Conservation (phyloP, 1,140 invertebrate genomes). For the Sitophilus oryzae region DNA sequence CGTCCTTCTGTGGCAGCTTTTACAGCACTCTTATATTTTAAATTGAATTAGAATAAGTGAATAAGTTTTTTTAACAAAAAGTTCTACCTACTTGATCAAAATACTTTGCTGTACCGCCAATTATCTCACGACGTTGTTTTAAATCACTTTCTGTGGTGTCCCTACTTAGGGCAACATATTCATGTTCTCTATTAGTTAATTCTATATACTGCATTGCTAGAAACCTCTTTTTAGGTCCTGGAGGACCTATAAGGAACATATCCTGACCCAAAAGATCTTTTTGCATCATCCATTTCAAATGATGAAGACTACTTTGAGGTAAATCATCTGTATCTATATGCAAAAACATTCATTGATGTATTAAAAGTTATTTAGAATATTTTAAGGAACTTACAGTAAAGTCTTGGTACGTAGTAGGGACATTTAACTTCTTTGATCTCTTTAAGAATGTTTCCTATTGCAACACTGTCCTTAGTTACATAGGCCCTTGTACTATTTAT, state of each 20-base stretch:
- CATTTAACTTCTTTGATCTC: constrained; percentile 56
- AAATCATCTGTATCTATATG: constrained; percentile 37
- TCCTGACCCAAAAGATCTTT: constrained; percentile 91
- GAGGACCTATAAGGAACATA: constrained; percentile 89
- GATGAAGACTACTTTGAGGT: constrained; percentile 68
- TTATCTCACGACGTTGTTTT: constrained; percentile 92
- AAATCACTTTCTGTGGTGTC: constrained; percentile 96
- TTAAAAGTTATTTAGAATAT: neutral
- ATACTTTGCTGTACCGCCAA: constrained; percentile 79
- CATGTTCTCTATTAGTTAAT: constrained; percentile 80
- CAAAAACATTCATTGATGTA: constrained; percentile 11
- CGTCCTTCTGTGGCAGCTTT: constrained; percentile 82
- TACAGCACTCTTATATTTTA: constrained; percentile 70
- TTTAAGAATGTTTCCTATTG: constrained; percentile 71
- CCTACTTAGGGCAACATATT: constrained; percentile 88
- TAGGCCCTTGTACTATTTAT: constrained; percentile 31
- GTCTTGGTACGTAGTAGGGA: constrained; percentile 74
- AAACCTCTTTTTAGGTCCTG: constrained; percentile 67
- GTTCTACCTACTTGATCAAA: constrained; percentile 73
- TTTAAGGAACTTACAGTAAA: constrained; percentile 65
- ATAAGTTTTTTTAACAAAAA: neutral
- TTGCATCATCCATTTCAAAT: constrained; percentile 91
- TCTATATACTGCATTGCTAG: constrained; percentile 85
- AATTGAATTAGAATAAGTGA: neutral
- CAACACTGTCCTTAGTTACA: constrained; percentile 52